Conservation (phyloP, 2,797 vertebrate genomes). For the Anomalospiza imberbis region DNA sequence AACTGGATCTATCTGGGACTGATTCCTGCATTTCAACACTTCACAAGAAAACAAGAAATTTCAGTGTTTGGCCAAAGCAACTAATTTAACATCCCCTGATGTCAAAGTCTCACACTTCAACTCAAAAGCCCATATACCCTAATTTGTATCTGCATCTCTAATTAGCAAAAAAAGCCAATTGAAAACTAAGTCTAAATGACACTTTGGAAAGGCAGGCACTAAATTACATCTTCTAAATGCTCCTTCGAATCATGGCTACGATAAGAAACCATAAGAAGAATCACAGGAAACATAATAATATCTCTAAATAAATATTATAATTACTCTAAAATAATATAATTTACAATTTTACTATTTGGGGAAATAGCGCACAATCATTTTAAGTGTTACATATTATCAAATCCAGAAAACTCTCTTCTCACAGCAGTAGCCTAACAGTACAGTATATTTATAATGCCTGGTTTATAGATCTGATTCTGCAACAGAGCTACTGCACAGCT, state of each 20-base stretch:
- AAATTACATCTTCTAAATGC: not conserved
- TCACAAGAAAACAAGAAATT: not conserved
- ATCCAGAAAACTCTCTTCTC: not conserved
- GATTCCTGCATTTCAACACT: slow-evolving; percentile 7
- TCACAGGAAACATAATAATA: not conserved
- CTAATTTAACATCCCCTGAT: not conserved
- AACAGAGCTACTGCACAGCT: slow-evolving; percentile 9
- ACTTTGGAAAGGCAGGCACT: not conserved
- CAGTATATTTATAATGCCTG: not conserved
- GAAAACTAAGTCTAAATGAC: not conserved
- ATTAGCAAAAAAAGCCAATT: not conserved
- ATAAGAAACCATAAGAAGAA: not conserved
- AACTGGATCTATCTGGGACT: not conserved
- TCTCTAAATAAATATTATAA: not conserved
- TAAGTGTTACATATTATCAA: not conserved
- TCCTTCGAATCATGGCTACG: not conserved
- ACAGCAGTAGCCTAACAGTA: not conserved
- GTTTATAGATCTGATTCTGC: not conserved
- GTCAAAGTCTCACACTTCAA: not conserved
- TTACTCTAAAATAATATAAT: not conserved
- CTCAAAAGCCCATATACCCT: not conserved
- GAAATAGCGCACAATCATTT: not conserved
- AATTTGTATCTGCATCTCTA: not conserved
- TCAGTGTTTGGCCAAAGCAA: not conserved
- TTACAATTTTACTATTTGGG: not conserved